Percentiles rank a stretch among this genome's conserved stretches.
Evolutionary conservation across 2,888 invertebrate genomes (phyloP).

Genomic region (Dynastes tityus): DNA sequence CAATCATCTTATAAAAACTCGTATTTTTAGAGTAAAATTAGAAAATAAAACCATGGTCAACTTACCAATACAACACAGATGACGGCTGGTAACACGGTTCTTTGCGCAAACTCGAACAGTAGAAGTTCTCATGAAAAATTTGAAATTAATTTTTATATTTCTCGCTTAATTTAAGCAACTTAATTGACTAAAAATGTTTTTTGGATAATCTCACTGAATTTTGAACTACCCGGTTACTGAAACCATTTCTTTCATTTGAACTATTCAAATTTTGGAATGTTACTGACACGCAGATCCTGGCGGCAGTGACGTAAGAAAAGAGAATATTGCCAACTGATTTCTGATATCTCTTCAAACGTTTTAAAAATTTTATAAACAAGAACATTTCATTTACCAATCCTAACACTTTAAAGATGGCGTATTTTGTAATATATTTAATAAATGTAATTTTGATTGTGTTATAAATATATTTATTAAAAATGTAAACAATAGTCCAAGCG

Average conservation of each 20-base stretch:
- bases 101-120: constrained; percentile 65
- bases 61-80: constrained; percentile 74
- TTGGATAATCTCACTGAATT: not conserved
- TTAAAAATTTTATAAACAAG: not conserved
- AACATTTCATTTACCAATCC: too few relatives aligned
- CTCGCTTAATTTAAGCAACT: constrained; percentile 20
- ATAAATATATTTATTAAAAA: constrained; percentile 4
- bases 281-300: constrained; percentile 18
- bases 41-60: constrained; percentile 66
- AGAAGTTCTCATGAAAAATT: constrained; percentile 45
- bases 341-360: not conserved
- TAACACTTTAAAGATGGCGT: too few relatives aligned
- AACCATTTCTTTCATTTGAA: constrained; percentile 27
- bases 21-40: constrained; percentile 65
- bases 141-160: constrained; percentile 32
- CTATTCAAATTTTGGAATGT: constrained; percentile 13
- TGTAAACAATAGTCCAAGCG: not conserved
- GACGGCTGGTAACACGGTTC: constrained; percentile 72
- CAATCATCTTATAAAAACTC: constrained; percentile 61
- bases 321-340: constrained; percentile 41
- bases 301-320: constrained; percentile 37
- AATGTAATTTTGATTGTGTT: not conserved
- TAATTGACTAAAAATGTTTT: constrained; percentile 13
- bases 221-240: not conserved
- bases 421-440: too few relatives aligned